Percentiles rank a stretch among this genome's conserved stretches.
These are phyloP conservation scores for Drosophila trichaetosa DNA, from an alignment of 2,888 invertebrate species.

Conservation along the genomic window DNA sequence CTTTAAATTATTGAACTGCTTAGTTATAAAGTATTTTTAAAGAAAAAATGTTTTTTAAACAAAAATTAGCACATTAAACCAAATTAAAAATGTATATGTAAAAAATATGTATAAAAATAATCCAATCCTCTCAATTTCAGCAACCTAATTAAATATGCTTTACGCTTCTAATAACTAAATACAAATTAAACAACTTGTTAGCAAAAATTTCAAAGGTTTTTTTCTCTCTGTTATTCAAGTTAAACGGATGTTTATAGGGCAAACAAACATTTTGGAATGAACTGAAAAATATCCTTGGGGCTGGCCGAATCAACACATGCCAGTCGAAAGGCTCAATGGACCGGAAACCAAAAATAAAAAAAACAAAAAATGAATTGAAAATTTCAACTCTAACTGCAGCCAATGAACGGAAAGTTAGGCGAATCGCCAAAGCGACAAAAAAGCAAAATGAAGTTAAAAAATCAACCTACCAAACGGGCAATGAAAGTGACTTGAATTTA, in stretches of 20 bases:
- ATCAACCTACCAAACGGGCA: not conserved
- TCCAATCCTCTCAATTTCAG: not conserved
- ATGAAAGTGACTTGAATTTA: not conserved
- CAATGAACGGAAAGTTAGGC: slow-evolving; percentile 49
- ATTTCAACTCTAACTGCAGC: slow-evolving; percentile 53
- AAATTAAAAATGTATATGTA: not conserved
- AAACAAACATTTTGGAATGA: slow-evolving; percentile 32
- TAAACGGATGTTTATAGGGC: slow-evolving; percentile 39
- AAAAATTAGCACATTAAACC: not conserved
- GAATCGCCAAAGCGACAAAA: slow-evolving; percentile 25
- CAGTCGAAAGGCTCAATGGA: slow-evolving; percentile 22
- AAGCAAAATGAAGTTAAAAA: slow-evolving; percentile 8
- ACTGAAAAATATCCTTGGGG: slow-evolving; percentile 27
- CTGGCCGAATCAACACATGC: slow-evolving; percentile 45
- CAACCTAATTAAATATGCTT: not conserved
- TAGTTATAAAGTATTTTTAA: not conserved
- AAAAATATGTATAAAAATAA: not conserved
- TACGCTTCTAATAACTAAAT: not conserved
- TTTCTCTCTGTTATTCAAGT: slow-evolving; percentile 5
- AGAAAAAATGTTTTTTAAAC: not conserved
- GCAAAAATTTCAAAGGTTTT: not conserved
- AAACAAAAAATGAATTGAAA: slow-evolving; percentile 6
- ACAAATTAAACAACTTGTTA: not conserved
- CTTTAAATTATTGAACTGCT: not conserved
- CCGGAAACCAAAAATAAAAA: slow-evolving; percentile 29